phyloP scores from a whole-genome alignment of 2,113 vertebrate species.

The Mus musculus region GRCm39 chr10:101687501-101688000 shows the following conservation, averaged over 20 bases:
- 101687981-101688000: no score
- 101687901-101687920: neutral
- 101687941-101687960: no score
- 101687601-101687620: conserved; percentile 1
- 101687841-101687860: neutral
- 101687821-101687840: no score
- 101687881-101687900: neutral
- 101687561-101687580: neutral
- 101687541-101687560: neutral
- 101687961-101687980: no score
- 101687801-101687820: neutral
- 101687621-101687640: neutral
- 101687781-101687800: neutral
- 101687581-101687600: neutral
- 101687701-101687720: neutral
- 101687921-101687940: neutral
- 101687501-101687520: neutral
- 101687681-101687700: neutral
- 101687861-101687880: neutral
- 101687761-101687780: no score
- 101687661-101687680: neutral
- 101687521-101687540: neutral
- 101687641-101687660: neutral
- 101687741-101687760: neutral
- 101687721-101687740: neutral